Evolutionary conservation across 2,797 vertebrate species (phyloP).

Genomic region (Rhabdomys pumilio): DNA sequence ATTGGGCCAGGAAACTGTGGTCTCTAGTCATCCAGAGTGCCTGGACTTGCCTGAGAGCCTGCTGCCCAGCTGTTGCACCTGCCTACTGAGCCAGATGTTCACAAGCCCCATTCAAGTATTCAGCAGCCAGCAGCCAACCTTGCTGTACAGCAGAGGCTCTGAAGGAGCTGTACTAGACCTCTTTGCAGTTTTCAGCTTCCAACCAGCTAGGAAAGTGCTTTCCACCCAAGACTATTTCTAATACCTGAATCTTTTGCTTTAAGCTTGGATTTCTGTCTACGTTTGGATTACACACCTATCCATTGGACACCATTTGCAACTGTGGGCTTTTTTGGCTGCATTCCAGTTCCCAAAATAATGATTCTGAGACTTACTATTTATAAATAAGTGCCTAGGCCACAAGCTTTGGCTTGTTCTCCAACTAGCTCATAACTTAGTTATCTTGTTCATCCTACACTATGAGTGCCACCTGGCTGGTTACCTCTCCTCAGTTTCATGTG

Average conservation of each 20-base stretch:
- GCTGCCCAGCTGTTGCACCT: no score
- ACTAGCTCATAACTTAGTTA: background rate
- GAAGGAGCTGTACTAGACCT: no score
- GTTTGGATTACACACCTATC: background rate
- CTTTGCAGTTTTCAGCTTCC: background rate
- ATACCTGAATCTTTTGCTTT: background rate
- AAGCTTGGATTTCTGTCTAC: background rate
- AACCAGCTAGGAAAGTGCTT: background rate
- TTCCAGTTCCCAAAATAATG: background rate
- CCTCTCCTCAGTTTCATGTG: background rate
- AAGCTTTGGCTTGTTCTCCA: background rate
- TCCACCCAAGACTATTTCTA: background rate
- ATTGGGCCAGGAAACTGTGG: no score
- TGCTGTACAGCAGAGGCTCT: no score
- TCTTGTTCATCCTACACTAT: background rate
- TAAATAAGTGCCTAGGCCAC: background rate
- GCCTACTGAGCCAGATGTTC: no score
- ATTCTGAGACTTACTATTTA: background rate
- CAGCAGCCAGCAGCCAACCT: no score
- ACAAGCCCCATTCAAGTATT: no score
- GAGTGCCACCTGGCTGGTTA: background rate
- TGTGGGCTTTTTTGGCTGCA: background rate
- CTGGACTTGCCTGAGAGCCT: no score
- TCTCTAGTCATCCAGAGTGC: no score
- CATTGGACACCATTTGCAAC: background rate